phyloP scores from a whole-genome alignment of 2,113 vertebrate species.

The Corythornis cristatus region DNA sequence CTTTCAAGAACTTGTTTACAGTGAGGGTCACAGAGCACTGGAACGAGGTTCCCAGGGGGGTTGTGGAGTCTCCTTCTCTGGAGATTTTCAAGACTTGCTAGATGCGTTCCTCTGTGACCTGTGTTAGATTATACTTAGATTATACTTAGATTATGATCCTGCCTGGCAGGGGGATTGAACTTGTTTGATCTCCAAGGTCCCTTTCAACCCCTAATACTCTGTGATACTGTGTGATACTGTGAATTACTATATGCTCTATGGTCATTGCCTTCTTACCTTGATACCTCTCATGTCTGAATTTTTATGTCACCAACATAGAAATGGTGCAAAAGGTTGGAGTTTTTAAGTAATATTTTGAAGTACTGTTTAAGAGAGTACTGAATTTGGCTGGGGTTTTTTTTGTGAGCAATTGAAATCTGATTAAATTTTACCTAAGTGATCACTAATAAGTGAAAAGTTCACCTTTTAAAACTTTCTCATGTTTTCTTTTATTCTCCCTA shows the following conservation, averaged over 20 bases:
- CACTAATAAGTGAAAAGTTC: background rate
- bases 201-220: too few relatives aligned
- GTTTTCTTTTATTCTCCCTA: background rate
- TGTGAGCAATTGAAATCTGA: background rate
- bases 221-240: too few relatives aligned
- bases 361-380: background rate
- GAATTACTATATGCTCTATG: background rate
- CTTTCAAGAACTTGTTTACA: background rate
- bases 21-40: too few relatives aligned
- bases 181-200: too few relatives aligned
- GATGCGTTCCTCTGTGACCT: too few relatives aligned
- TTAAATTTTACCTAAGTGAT: background rate
- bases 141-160: too few relatives aligned
- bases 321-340: background rate
- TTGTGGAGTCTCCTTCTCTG: too few relatives aligned
- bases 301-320: background rate
- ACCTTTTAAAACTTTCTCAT: background rate
- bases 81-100: too few relatives aligned
- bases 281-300: background rate
- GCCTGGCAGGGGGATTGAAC: too few relatives aligned
- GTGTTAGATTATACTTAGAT: too few relatives aligned
- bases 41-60: too few relatives aligned
- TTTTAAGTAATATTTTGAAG: background rate
- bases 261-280: background rate
- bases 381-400: background rate